Conservation (phyloP, 2,888 invertebrate species). For the Cephus nigrinus region DNA sequence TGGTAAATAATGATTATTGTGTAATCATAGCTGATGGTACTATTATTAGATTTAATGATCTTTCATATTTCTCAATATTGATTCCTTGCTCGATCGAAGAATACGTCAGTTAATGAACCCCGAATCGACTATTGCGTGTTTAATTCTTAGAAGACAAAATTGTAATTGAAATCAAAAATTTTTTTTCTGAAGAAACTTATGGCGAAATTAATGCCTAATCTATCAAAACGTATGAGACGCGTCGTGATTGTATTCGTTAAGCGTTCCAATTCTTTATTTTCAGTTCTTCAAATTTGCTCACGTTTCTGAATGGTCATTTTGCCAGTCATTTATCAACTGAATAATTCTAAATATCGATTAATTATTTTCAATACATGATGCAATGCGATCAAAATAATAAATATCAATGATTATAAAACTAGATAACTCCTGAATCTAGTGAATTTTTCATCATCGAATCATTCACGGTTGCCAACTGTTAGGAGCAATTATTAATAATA, state of each 20-base stretch:
- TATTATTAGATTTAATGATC: background rate
- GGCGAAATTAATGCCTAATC: background rate
- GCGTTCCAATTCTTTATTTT: background rate
- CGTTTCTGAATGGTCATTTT: background rate
- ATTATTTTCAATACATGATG: background rate
- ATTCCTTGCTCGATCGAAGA: background rate
- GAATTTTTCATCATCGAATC: background rate
- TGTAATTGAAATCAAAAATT: background rate
- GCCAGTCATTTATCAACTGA: background rate
- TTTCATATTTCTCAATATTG: background rate
- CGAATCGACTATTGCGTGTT: background rate
- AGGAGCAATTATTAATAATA: background rate
- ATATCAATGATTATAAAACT: background rate
- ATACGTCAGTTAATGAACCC: background rate
- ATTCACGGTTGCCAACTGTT: background rate
- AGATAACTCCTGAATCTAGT: background rate
- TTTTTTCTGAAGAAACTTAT: background rate
- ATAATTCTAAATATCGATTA: background rate
- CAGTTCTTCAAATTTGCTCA: background rate
- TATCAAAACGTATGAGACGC: background rate
- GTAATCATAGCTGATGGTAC: background rate
- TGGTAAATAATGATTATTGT: background rate
- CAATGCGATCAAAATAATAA: background rate
- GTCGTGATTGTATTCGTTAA: background rate
- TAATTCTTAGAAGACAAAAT: background rate